Evolutionary conservation across 2,888 invertebrate genomes (phyloP).

Genomic region (Phengaris arion): DNA sequence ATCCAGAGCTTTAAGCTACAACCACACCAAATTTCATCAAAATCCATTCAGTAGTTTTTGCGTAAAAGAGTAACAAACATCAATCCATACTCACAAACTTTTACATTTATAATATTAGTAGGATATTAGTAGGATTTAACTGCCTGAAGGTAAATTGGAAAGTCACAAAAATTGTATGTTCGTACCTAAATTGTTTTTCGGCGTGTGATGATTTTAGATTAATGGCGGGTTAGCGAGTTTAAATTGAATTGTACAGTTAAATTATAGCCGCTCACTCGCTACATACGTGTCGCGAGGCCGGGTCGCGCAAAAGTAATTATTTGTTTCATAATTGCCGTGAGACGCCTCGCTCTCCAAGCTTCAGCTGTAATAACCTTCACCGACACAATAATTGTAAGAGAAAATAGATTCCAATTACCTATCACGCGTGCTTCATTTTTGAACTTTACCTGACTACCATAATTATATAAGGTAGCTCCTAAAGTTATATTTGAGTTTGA

Average conservation of each 20-base stretch:
- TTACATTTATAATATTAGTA: too few relatives aligned
- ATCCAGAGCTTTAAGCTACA: too few relatives aligned
- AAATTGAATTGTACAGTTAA: slow-evolving; percentile 27
- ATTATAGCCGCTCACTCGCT: slow-evolving; percentile 13
- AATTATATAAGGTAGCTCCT: not conserved
- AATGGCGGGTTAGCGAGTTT: slow-evolving; percentile 18
- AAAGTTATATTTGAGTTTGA: not conserved
- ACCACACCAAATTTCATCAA: too few relatives aligned
- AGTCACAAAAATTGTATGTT: not conserved
- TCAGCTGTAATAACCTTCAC: slow-evolving; percentile 39
- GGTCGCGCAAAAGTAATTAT: slow-evolving; percentile 57
- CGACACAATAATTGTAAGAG: slow-evolving; percentile 62
- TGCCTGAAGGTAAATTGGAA: not conserved
- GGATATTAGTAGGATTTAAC: not conserved
- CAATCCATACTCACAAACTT: too few relatives aligned
- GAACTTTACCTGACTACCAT: not conserved
- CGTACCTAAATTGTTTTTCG: not conserved
- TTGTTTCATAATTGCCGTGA: slow-evolving; percentile 54
- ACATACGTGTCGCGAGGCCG: slow-evolving; percentile 16
- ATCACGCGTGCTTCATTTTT: slow-evolving; percentile 17
- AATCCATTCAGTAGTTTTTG: too few relatives aligned
- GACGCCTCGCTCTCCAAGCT: slow-evolving; percentile 39
- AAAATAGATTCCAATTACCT: slow-evolving; percentile 59
- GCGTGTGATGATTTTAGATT: slow-evolving; percentile 15
- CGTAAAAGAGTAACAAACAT: too few relatives aligned